A percentile compares a stretch with the other conserved stretches of the same genome.
phyloP scores from a whole-genome alignment of 2,113 vertebrate species.

The Ptilorrhoa leucosticta region DNA sequence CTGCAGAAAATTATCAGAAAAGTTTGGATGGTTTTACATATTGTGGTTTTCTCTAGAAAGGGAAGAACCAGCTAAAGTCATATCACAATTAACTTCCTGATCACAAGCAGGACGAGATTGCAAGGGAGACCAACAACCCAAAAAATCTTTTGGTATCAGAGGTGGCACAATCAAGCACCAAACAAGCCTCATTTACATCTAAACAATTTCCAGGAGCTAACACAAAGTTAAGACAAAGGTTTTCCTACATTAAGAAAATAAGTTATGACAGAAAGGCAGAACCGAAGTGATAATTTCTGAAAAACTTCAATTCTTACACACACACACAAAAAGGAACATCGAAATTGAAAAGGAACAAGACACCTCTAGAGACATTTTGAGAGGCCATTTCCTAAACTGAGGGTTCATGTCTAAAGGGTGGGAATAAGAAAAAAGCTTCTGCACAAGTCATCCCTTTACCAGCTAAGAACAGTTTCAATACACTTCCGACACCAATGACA shows the following conservation, averaged over 20 bases:
- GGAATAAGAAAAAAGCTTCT: background rate
- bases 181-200: background rate
- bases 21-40: background rate
- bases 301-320: background rate
- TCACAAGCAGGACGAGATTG: background rate
- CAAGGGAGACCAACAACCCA: background rate
- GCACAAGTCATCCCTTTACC: background rate
- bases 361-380: background rate
- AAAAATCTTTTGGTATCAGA: background rate
- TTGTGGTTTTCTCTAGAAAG: background rate
- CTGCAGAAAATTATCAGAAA: background rate
- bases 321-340: background rate
- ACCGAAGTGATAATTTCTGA: background rate
- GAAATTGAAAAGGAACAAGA: background rate
- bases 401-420: background rate
- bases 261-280: background rate
- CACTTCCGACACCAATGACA: background rate
- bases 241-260: background rate
- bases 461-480: background rate
- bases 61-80: background rate
- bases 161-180: background rate
- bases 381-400: background rate
- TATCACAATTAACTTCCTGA: background rate
- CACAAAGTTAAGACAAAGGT: background rate
- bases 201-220: background rate